Conservation (phyloP, 2,113 vertebrate genomes). For the Siniperca chuatsi region DNA sequence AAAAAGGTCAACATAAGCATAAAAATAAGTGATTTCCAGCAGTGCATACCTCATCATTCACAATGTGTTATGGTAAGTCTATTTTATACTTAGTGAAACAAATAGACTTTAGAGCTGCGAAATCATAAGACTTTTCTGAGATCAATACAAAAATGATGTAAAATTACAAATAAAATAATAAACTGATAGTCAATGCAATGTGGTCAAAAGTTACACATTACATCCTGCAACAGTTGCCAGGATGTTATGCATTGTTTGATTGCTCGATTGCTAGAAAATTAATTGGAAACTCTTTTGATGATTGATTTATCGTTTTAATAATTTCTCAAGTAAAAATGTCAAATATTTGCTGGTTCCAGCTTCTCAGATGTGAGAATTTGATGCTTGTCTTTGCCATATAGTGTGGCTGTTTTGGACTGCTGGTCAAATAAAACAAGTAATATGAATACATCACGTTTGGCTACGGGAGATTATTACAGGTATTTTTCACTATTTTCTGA, state of each 20-base stretch:
- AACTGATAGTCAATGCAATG: background rate
- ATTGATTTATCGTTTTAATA: background rate
- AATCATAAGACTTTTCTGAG: background rate
- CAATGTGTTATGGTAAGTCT: background rate
- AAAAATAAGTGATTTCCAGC: background rate
- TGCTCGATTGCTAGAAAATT: too few relatives aligned
- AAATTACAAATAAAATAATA: background rate
- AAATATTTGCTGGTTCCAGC: background rate
- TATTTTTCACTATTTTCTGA: background rate
- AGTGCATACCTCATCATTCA: background rate
- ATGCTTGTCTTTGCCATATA: background rate
- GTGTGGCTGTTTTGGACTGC: background rate
- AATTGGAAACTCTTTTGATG: background rate
- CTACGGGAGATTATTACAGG: background rate
- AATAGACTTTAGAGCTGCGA: background rate
- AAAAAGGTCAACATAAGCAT: background rate
- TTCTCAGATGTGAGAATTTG: background rate
- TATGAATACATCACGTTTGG: background rate
- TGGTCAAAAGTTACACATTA: background rate
- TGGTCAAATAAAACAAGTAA: background rate
- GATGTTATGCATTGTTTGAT: too few relatives aligned
- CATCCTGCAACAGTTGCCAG: background rate
- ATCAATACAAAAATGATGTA: too few relatives aligned
- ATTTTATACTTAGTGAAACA: background rate
- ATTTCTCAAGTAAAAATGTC: background rate